These are phyloP conservation scores for Zaprionus gabonicus DNA, from an alignment of 1,140 invertebrate species.

Conservation along the genomic window DNA sequence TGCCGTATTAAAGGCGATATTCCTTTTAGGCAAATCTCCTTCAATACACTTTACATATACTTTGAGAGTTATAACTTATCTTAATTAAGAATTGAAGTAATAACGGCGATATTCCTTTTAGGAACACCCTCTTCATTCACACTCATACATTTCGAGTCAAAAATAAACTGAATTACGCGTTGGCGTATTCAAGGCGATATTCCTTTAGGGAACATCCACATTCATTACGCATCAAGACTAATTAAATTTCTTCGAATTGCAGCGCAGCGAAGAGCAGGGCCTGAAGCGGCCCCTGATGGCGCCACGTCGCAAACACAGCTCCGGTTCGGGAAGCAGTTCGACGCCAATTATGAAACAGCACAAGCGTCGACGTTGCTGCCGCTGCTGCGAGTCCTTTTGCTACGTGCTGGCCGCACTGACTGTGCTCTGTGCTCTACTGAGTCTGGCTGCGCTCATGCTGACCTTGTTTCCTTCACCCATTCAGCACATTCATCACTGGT, in stretches of 20 bases:
- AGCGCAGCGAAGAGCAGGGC: constrained; percentile 88
- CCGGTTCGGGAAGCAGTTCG: constrained; percentile 73
- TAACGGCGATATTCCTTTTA: no score
- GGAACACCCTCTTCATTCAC: no score
- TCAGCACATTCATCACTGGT: constrained; percentile 87
- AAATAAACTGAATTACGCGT: background rate
- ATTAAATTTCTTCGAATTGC: constrained; percentile 56
- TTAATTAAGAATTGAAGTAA: no score
- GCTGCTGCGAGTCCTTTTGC: constrained; percentile 87
- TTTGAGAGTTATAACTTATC: no score
- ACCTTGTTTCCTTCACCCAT: constrained; percentile 88
- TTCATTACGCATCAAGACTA: background rate
- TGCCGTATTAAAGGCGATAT: no score
- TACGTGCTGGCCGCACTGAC: constrained; percentile 87
- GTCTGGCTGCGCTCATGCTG: constrained; percentile 88
- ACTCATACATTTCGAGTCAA: no score
- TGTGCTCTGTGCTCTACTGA: constrained; percentile 86
- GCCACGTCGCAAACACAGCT: constrained; percentile 86
- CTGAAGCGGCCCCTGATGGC: constrained; percentile 92
- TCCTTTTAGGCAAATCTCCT: no score
- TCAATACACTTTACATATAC: background rate
- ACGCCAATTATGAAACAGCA: constrained; percentile 85
- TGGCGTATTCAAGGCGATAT: background rate
- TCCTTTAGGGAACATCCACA: background rate
- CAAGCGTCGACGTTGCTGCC: constrained; percentile 85